Conservation (phyloP, 2,888 invertebrate genomes). For the Trichopria drosophilae region DNA sequence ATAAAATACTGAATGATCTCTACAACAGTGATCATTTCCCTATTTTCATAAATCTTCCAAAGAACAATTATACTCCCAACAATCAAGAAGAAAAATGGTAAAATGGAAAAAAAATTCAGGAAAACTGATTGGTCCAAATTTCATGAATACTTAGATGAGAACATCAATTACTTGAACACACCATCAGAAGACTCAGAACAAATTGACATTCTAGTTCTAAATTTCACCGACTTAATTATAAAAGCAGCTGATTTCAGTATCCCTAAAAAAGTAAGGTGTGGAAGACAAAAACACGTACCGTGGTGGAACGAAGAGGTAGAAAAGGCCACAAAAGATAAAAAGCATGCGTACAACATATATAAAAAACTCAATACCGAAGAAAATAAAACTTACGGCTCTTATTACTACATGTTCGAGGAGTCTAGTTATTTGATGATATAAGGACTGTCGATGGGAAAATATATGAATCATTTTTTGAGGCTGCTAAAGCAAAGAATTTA, state of each 20-base stretch:
- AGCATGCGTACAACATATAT: constrained; percentile 25
- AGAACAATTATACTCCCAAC: constrained; percentile 4
- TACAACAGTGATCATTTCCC: constrained; percentile 34
- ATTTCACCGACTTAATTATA: constrained; percentile 17
- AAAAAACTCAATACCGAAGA: constrained; percentile 19
- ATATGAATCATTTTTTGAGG: too few relatives aligned
- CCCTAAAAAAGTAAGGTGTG: constrained; percentile 11
- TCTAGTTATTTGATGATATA: too few relatives aligned
- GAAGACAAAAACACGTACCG: constrained; percentile 1
- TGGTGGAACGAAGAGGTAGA: constrained; percentile 34
- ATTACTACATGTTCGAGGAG: too few relatives aligned
- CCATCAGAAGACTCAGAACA: too few relatives aligned
- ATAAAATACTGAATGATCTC: constrained; percentile 5
- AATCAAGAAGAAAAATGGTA: background rate
- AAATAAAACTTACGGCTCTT: too few relatives aligned
- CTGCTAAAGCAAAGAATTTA: too few relatives aligned
- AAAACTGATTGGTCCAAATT: constrained; percentile 27
- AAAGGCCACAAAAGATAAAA: constrained; percentile 13
- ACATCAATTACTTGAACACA: constrained; percentile 4
- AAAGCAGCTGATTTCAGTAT: constrained; percentile 16
- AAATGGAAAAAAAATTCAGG: constrained; percentile 32
- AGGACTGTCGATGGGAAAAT: too few relatives aligned
- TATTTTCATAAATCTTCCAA: constrained; percentile 15
- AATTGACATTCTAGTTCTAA: constrained; percentile 14
- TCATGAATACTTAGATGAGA: constrained; percentile 5